phyloP scores from a whole-genome alignment of 1,140 invertebrate species.

The Caenorhabditis inopinata region DNA sequence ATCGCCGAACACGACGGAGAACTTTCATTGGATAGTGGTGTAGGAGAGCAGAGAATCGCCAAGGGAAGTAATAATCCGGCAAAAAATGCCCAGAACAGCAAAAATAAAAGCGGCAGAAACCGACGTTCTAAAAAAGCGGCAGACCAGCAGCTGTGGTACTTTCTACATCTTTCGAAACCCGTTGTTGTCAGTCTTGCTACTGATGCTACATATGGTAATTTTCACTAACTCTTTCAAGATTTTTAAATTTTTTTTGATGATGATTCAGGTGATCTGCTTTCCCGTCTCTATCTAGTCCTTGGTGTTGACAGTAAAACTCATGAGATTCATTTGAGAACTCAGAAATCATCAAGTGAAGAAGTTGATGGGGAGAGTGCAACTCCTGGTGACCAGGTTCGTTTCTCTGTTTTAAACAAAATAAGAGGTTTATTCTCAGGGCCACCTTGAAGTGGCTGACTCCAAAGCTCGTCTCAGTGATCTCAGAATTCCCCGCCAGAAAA shows the following conservation, averaged over 20 bases:
- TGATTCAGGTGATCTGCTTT: neutral
- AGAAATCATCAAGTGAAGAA: constrained; percentile 22
- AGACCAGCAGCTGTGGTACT: neutral
- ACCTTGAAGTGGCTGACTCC: neutral
- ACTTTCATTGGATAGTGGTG: neutral
- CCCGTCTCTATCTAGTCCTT: neutral
- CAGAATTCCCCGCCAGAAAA: neutral
- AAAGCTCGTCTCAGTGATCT: neutral
- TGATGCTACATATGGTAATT: neutral
- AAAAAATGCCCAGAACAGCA: neutral
- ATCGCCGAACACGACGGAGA: constrained; percentile 3
- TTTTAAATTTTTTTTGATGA: no score
- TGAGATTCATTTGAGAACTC: neutral
- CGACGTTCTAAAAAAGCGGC: neutral
- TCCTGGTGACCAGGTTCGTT: neutral
- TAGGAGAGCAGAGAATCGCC: neutral
- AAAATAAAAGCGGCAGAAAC: neutral
- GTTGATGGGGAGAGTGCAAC: neutral
- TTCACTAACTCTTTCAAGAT: no score
- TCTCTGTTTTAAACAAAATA: no score
- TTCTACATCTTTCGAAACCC: neutral
- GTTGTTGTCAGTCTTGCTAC: neutral
- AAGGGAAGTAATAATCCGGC: neutral
- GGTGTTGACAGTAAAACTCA: neutral
- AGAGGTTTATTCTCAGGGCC: neutral